Evolutionary conservation across 2,113 vertebrate species (phyloP).

Genomic region (Promerops cafer): DNA sequence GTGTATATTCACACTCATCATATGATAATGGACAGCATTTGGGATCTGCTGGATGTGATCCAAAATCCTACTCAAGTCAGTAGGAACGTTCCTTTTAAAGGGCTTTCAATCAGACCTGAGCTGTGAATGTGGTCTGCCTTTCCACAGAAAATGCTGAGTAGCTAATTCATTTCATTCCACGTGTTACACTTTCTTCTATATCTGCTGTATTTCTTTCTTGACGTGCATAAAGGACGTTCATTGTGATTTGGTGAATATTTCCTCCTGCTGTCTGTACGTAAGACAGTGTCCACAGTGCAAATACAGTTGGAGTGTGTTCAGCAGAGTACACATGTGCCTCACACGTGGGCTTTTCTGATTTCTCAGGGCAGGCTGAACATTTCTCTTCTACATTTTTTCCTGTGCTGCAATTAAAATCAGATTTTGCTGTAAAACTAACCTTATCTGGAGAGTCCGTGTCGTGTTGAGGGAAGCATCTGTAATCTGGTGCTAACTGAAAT

Average conservation of each 20-base stretch:
- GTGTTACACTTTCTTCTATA: not conserved
- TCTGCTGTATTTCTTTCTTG: not conserved
- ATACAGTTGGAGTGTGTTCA: not conserved
- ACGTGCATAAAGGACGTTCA: not conserved
- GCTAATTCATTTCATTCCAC: not conserved
- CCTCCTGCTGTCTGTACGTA: not conserved
- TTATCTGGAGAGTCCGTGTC: not conserved
- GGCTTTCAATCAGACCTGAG: not conserved
- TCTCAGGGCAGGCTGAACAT: not conserved
- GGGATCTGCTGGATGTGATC: not conserved
- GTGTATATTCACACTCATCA: not conserved
- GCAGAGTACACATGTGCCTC: not conserved
- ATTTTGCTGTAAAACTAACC: not conserved
- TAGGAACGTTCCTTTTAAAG: not conserved
- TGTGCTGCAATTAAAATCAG: not conserved
- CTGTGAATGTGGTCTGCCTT: not conserved
- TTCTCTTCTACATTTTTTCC: not conserved
- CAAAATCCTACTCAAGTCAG: not conserved
- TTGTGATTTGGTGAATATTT: not conserved
- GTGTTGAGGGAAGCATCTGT: not conserved
- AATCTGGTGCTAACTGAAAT: not conserved
- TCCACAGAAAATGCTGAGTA: not conserved
- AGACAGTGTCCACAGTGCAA: not conserved
- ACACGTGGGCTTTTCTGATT: not conserved
- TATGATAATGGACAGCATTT: not conserved